Evolutionary conservation across 2,797 vertebrate species (phyloP).

Genomic region (Ctenopoma kingsleyae): DNA sequence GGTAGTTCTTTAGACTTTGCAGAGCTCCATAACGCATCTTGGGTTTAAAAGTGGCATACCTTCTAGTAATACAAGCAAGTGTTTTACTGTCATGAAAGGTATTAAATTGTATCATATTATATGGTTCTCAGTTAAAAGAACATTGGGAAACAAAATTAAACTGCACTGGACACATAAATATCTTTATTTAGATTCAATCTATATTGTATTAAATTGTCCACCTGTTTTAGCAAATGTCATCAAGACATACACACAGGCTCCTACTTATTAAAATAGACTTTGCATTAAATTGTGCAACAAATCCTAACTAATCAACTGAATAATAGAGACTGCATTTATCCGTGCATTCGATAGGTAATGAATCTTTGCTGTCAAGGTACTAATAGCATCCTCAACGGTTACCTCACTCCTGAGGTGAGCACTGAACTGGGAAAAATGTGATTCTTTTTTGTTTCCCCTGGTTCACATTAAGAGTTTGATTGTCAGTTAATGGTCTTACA

Average conservation of each 20-base stretch:
- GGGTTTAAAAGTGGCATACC: not conserved
- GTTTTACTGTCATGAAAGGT: no score
- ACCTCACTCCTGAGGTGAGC: not conserved
- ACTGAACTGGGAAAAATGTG: constrained; percentile 3
- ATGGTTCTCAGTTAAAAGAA: no score
- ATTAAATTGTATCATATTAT: no score
- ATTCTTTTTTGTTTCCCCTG: constrained; percentile 13
- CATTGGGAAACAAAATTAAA: no score
- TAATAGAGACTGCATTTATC: not conserved
- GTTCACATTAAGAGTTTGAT: constrained; percentile 29
- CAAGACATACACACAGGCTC: not conserved
- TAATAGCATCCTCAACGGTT: not conserved
- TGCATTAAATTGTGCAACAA: not conserved
- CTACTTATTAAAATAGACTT: not conserved
- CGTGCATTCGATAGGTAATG: not conserved
- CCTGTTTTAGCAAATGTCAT: no score
- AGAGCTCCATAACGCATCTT: constrained; percentile 11
- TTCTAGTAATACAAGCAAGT: no score
- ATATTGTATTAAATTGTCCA: no score
- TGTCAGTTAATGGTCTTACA: constrained; percentile 26
- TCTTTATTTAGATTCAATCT: not conserved
- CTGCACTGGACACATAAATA: not conserved
- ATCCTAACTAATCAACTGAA: not conserved
- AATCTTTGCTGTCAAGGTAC: not conserved
- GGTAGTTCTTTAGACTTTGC: not conserved